phyloP scores from a whole-genome alignment of 2,888 invertebrate genomes.

The Empis stercorea region DNA sequence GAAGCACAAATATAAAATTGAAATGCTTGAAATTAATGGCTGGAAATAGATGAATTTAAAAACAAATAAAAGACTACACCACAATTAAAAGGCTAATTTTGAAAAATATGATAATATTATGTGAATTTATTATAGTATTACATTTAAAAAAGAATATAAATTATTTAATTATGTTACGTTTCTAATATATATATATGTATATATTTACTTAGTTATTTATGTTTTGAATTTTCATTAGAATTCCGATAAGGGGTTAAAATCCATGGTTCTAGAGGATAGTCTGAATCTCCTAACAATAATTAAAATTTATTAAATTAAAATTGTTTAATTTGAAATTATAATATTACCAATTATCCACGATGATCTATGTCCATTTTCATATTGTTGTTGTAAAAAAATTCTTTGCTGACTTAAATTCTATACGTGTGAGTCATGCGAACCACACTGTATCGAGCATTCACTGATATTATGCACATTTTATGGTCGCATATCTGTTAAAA shows the following conservation, averaged over 20 bases:
- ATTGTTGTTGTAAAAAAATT: neutral
- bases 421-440: neutral
- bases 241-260: neutral
- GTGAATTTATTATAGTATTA: too few species aligned
- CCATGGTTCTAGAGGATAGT: neutral
- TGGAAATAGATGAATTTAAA: neutral
- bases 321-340: neutral
- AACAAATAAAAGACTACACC: neutral
- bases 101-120: too few species aligned
- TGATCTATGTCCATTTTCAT: neutral
- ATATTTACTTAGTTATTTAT: neutral
- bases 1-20: too few species aligned
- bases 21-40: too few species aligned
- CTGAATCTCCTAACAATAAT: slow-evolving; percentile 6
- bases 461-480: neutral
- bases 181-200: too few species aligned
- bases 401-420: neutral
- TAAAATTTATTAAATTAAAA: slow-evolving; percentile 4
- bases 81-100: too few species aligned
- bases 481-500: neutral
- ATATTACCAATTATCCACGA: slow-evolving; percentile 10
- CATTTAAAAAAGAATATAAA: too few species aligned
- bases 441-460: neutral
- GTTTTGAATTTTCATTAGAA: neutral
- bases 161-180: too few species aligned